These are phyloP conservation scores for Labrus mixtus DNA, from an alignment of 2,113 vertebrate species.

Conservation along the genomic window DNA sequence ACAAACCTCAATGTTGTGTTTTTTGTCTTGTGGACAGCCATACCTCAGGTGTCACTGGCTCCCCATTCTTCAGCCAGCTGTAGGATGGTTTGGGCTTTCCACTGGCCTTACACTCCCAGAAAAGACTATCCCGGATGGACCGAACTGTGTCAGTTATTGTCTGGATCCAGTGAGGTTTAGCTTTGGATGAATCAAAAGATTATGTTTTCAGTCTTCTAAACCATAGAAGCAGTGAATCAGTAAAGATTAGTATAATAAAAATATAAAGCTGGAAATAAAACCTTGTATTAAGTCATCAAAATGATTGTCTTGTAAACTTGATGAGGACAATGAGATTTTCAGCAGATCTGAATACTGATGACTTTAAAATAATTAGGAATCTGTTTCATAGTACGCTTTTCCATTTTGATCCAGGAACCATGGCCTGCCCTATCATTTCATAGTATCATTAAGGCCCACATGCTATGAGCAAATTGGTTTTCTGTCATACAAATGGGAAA, in stretches of 20 bases:
- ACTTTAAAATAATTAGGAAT: too few relatives aligned
- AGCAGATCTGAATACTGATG: too few relatives aligned
- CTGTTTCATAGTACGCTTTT: too few relatives aligned
- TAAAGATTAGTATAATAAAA: slow-evolving; percentile 18
- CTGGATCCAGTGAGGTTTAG: slow-evolving; percentile 95
- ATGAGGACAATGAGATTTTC: too few relatives aligned
- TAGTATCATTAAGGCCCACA: too few relatives aligned
- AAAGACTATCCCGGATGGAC: slow-evolving; percentile 89
- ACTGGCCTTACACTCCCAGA: slow-evolving; percentile 93
- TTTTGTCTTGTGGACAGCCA: not conserved
- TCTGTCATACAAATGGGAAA: slow-evolving; percentile 25
- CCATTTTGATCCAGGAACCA: too few relatives aligned
- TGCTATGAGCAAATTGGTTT: slow-evolving; percentile 11
- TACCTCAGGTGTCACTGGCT: slow-evolving; percentile 87
- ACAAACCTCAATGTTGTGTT: not conserved
- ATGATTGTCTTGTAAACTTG: too few relatives aligned
- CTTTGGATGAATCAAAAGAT: slow-evolving; percentile 79
- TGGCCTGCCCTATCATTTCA: too few relatives aligned
- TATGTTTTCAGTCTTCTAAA: slow-evolving; percentile 60
- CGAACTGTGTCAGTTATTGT: slow-evolving; percentile 85
- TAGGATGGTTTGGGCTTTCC: slow-evolving; percentile 96
- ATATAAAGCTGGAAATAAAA: slow-evolving; percentile 31
- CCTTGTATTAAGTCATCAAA: slow-evolving; percentile 18
- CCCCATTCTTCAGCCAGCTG: slow-evolving; percentile 93
- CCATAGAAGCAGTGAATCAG: slow-evolving; percentile 41